Percentiles rank a stretch among this genome's conserved stretches.
Evolutionary conservation across 1,140 invertebrate species (phyloP).

Genomic region (Pseudomyrmex sp.): DNA sequence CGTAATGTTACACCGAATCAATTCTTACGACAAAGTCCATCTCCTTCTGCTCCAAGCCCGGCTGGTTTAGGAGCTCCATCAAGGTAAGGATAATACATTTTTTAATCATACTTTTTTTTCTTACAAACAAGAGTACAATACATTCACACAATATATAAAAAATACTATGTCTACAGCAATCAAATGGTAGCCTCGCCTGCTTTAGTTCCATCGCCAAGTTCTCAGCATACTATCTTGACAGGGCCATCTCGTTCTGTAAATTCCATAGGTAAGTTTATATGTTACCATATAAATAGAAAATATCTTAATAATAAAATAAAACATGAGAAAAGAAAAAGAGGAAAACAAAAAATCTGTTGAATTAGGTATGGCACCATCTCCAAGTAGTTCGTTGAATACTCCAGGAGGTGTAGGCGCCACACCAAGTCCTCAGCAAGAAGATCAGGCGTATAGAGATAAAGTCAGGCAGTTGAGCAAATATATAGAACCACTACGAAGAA

Average conservation of each 20-base stretch:
- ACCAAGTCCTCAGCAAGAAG: conserved; percentile 92
- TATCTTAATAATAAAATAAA: neutral
- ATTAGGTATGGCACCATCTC: conserved; percentile 91
- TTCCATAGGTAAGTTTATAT: conserved; percentile 77
- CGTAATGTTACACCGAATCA: conserved; percentile 88
- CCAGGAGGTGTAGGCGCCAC: conserved; percentile 89
- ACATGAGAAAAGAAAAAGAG: neutral
- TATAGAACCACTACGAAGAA: conserved; percentile 95
- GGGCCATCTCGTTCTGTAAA: conserved; percentile 83
- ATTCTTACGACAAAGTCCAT: conserved; percentile 89
- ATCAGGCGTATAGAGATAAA: conserved; percentile 96
- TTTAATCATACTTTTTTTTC: conserved; percentile 10
- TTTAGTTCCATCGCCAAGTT: conserved; percentile 89
- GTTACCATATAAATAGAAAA: conserved; percentile 35
- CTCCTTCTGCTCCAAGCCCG: conserved; percentile 89
- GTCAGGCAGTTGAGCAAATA: conserved; percentile 96
- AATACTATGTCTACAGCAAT: conserved; percentile 79
- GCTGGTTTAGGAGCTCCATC: conserved; percentile 87
- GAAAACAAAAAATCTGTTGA: conserved; percentile 7
- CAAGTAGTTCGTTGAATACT: conserved; percentile 92
- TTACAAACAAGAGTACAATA: neutral
- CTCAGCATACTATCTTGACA: conserved; percentile 86
- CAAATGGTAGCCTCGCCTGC: conserved; percentile 91
- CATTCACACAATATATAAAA: conserved; percentile 14
- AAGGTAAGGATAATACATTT: conserved; percentile 71